A percentile compares a stretch with the other conserved stretches of the same genome.
phyloP scores from a whole-genome alignment of 2,797 vertebrate genomes.

The Alcedo quadribrachys region DNA sequence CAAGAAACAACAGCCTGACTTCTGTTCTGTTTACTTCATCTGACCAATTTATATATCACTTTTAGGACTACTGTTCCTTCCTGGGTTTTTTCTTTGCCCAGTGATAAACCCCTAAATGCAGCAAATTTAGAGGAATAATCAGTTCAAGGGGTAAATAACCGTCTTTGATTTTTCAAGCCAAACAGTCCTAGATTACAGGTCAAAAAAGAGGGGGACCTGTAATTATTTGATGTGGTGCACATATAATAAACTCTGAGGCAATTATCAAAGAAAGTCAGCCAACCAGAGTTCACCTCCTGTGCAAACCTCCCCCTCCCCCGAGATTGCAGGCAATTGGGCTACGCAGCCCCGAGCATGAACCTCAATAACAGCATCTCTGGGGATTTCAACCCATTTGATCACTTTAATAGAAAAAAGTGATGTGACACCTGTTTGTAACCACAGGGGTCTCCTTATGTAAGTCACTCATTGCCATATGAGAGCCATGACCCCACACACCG shows the following conservation, averaged over 20 bases:
- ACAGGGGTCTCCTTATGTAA: background rate
- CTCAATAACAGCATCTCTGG: constrained; percentile 12
- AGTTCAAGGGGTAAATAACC: background rate
- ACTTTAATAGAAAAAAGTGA: constrained; percentile 51
- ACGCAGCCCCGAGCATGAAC: background rate
- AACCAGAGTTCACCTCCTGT: constrained; percentile 18
- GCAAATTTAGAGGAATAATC: background rate
- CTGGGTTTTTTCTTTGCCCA: background rate
- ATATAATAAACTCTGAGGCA: background rate
- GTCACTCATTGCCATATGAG: accelerated
- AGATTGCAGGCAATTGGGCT: constrained; percentile 12
- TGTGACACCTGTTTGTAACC: constrained; percentile 26
- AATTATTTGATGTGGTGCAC: constrained; percentile 6
- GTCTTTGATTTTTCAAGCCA: background rate
- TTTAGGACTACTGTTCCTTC: background rate
- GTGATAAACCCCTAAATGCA: background rate
- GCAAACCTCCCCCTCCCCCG: background rate
- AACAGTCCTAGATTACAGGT: background rate
- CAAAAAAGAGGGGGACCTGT: background rate
- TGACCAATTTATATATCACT: background rate
- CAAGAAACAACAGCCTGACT: background rate
- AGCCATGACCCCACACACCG: background rate
- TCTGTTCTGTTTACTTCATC: background rate
- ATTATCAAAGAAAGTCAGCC: constrained; percentile 27
- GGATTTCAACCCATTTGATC: constrained; percentile 48